Evolutionary conservation across 2,888 invertebrate species (phyloP), one percentile per base, ranked within the genome.

Genomic region (Hylaea fasciaria): DNA sequence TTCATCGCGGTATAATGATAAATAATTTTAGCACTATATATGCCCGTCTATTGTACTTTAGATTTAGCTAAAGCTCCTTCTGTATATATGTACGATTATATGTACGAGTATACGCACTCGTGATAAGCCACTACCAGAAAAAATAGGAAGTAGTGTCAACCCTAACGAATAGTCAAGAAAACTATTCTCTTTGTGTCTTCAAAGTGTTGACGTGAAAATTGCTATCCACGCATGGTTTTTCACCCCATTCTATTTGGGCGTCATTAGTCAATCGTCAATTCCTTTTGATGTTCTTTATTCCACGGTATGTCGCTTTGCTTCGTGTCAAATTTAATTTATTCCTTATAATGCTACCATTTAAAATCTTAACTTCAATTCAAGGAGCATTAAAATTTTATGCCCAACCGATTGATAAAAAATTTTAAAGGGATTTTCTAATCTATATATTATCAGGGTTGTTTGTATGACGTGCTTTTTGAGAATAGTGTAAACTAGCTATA

Each of bases 181-280:
- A 72, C 63, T 65, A 74, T 76, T 77, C 71, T 64, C 63, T 73
- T 71, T 72, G 62, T 66, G 13, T 55, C 51, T 66, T 65, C 67
- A 62, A 70, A 66, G 65, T 72, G 73, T 61, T 62, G 73, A 65
- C 60, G 56, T 64, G 57, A 55, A 70, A 70, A 69, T 67, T 45
- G 57, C 53, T 53, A 62, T 63, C 44, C 47, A 47, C 12, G 55
- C 64, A 61, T 62, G 69, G 65, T 65, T 72, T 63, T 72, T 71
- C 72, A 68, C 70, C 61, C 58, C 16, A n/a, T 46, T 43, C 16
- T 48, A 67, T 68, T 74, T 71, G 61, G 28, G 28, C 9, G 41
- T 14, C 50, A 59, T 53, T 55, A 54, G 53, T 49, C 32, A 40
- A 65, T 65, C 52, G 40, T 45, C 16, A 12, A 66, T 65, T 68